These are phyloP conservation scores for Venturia canescens DNA, from an alignment of 1,140 invertebrate species.

Conservation along the genomic window DNA sequence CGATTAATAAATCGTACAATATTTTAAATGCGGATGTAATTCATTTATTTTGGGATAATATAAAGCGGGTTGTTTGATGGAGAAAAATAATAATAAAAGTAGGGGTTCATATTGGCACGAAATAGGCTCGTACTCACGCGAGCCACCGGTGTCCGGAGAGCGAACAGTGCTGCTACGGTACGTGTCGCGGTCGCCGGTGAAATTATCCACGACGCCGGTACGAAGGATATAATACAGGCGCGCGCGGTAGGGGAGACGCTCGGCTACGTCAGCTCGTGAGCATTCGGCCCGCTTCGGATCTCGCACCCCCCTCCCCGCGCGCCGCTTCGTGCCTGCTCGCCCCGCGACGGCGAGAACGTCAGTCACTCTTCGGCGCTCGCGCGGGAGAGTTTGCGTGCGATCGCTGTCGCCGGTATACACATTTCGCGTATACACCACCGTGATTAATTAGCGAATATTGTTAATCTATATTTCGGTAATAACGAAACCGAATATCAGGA, in stretches of 20 bases:
- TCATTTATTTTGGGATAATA: too few species aligned
- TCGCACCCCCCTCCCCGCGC: slow-evolving; percentile 25
- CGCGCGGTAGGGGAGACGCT: slow-evolving; percentile 1
- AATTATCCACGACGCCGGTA: slow-evolving; percentile 51
- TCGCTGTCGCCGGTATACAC: slow-evolving; percentile 49
- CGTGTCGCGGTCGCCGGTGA: slow-evolving; percentile 54
- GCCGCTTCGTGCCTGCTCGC: slow-evolving; percentile 51
- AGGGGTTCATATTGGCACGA: too few species aligned
- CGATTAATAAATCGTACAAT: too few species aligned
- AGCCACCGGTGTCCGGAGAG: neutral
- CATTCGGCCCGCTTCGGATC: slow-evolving; percentile 62
- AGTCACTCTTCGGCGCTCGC: slow-evolving; percentile 75
- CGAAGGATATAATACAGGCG: neutral
- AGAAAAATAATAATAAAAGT: too few species aligned
- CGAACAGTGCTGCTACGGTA: slow-evolving; percentile 52
- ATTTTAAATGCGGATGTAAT: too few species aligned
- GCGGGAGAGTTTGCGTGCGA: slow-evolving; percentile 68
- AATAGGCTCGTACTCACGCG: too few species aligned
- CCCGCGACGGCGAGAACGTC: slow-evolving; percentile 62
- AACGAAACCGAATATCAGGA: too few species aligned
- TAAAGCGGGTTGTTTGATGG: too few species aligned
- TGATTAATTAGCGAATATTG: neutral
- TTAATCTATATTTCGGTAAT: neutral
- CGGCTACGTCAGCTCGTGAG: slow-evolving; percentile 46
- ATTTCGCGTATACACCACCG: slow-evolving; percentile 10